Base-by-base conservation (phyloP, 2,113 vertebrate species). In the Burhinus oedicnemus region DNA sequence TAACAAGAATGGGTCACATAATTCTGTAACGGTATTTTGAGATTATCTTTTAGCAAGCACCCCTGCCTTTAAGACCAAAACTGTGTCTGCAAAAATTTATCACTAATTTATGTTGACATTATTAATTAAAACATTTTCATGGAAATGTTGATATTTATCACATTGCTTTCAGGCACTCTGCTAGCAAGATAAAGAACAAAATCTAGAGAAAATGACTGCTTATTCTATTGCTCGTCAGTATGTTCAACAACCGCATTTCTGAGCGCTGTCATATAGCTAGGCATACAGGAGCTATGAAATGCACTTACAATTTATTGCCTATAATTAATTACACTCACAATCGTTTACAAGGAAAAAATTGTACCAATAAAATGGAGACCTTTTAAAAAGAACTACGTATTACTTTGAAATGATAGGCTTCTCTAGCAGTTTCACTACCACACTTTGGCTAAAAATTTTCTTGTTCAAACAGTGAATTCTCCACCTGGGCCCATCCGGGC, bases 301-400 rank as follows among this genome's bases (percentile, higher is more conserved):
- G 62, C 69, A 89, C 83, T 96, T 70, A 92, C 52, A 47, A 92
- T 96, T 97, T 95, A 96, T 58, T 96, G 89, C 95, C 87, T 65
- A 42, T 78, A 92, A 96, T 96, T 95, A 95, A 96, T 95, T 94
- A 85, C 81, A 65, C 87, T 69, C 87, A 79, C 66, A 84, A 86
- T 84, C 36, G 15, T 97, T 96, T 96, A 95, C 91, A 97, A 95
- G 94, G 89, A 68, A 96, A 96, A 96, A 93, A 97, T 55, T 57
- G 82, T 87, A 69, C 70, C 91, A 89, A 92, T 97, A 97, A 96
- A 97, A 74, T 27, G 58, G 77, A 94, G 65, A 92, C 83, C 86
- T 91, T 95, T 79, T 92, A 79, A 95, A 95, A 87, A 89, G 65
- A 69, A 66, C 71, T 55, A 51, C 0, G 0, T 49, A 61, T 77